Conservation (phyloP, 2,888 invertebrate species). For the Calameuta pallipes region DNA sequence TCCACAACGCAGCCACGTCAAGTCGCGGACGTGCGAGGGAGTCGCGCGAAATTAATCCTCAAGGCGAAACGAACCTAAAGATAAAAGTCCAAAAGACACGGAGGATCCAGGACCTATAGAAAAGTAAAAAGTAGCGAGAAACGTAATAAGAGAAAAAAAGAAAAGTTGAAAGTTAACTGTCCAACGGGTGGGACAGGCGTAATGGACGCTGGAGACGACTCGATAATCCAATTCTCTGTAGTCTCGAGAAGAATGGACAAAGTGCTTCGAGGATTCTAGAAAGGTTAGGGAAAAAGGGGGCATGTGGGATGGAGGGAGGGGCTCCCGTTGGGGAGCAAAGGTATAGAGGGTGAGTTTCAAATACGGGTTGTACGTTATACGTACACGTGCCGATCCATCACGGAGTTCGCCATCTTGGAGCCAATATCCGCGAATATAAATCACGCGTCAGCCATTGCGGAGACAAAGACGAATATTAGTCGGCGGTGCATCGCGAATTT, state of each 20-base stretch:
- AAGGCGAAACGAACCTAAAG: background rate
- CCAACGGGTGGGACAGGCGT: background rate
- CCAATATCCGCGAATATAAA: constrained; percentile 53
- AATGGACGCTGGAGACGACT: background rate
- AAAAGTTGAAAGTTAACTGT: background rate
- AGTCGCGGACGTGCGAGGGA: background rate
- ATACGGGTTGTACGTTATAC: constrained; percentile 27
- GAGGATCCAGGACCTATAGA: background rate
- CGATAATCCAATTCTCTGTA: background rate
- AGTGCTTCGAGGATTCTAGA: background rate
- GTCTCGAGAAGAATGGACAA: background rate
- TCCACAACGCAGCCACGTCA: background rate
- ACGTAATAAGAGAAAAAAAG: background rate
- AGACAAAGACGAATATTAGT: constrained; percentile 50
- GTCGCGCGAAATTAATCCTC: background rate
- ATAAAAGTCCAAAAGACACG: background rate
- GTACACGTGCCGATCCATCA: constrained; percentile 44
- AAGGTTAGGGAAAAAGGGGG: background rate
- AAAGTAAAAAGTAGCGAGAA: background rate
- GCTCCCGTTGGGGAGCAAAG: background rate
- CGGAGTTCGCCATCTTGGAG: constrained; percentile 47
- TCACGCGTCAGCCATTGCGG: constrained; percentile 45
- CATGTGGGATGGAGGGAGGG: background rate
- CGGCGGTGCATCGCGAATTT: constrained; percentile 36
- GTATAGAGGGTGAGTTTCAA: constrained; percentile 17